phyloP scores from a whole-genome alignment of 64 coral and sea anemone species.

The Porites australiensis region DNA sequence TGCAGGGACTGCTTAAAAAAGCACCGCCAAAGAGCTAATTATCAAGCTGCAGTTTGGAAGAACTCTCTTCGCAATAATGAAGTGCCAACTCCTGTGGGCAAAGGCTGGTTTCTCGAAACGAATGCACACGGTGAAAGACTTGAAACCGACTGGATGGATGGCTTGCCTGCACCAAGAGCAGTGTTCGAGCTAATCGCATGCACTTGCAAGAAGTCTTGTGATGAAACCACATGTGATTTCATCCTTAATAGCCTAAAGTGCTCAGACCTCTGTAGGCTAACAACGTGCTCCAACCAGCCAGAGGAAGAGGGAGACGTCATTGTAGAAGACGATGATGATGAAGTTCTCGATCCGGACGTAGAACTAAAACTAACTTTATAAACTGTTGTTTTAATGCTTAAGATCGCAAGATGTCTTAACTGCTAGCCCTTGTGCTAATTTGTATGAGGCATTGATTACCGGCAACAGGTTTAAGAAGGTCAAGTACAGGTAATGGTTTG shows the following conservation, averaged over 20 bases:
- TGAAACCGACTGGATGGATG: not conserved
- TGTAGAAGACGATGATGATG: not conserved
- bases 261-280: conserved; percentile 3
- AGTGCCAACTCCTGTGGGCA: not conserved
- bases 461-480: too few species aligned
- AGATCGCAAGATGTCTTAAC: too few species aligned
- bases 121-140: too few species aligned
- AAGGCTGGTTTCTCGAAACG: not conserved
- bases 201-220: not conserved
- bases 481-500: too few species aligned
- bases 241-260: conserved; percentile 10
- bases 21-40: too few species aligned
- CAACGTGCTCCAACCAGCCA: conserved; percentile 13
- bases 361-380: too few species aligned
- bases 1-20: conserved; percentile 10
- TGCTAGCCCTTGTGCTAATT: too few species aligned
- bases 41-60: too few species aligned
- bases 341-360: not conserved
- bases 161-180: conserved; percentile 7
- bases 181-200: conserved; percentile 25
- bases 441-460: too few species aligned
- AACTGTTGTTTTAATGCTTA: too few species aligned
- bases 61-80: too few species aligned
- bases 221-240: conserved; percentile 2
- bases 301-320: not conserved